A percentile compares a stretch with the other conserved stretches of the same genome.
Evolutionary conservation across 2,797 vertebrate species (phyloP).

Genomic region (Salarias fasciatus): DNA sequence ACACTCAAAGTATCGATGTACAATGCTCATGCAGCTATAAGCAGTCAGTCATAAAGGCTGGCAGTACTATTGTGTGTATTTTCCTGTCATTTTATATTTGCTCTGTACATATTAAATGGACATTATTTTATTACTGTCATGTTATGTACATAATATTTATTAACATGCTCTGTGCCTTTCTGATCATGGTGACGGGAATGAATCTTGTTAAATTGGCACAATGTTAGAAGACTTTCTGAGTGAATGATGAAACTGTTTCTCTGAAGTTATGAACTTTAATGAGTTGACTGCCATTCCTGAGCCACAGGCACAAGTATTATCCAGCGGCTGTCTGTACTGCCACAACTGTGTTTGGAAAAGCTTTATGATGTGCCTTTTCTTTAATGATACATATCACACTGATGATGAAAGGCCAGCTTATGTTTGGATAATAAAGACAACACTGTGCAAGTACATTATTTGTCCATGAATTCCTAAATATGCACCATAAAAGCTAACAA

Average conservation of each 20-base stretch:
- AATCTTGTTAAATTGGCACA: slow-evolving; percentile 37
- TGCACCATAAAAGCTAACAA: no score
- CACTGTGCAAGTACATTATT: neutral
- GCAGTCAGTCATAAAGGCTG: slow-evolving; percentile 28
- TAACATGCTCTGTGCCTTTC: slow-evolving; percentile 64
- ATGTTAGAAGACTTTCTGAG: slow-evolving; percentile 25
- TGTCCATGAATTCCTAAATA: no score
- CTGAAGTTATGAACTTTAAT: slow-evolving; percentile 17
- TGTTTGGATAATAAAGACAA: slow-evolving; percentile 65
- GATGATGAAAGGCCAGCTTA: slow-evolving; percentile 33
- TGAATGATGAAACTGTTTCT: slow-evolving; percentile 28
- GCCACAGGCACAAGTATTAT: slow-evolving; percentile 61
- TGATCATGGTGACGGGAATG: slow-evolving; percentile 51
- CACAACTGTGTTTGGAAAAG: slow-evolving; percentile 50
- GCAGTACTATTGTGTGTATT: slow-evolving; percentile 45
- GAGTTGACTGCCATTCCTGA: slow-evolving; percentile 69
- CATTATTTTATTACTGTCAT: slow-evolving; percentile 64
- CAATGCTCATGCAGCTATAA: slow-evolving; percentile 38
- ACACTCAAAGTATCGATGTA: slow-evolving; percentile 50
- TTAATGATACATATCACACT: slow-evolving; percentile 56
- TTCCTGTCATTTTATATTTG: slow-evolving; percentile 61
- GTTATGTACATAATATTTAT: slow-evolving; percentile 74
- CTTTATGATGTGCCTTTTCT: slow-evolving; percentile 62
- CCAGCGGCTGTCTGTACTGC: slow-evolving; percentile 61
- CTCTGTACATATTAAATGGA: slow-evolving; percentile 59